Base-by-base conservation (phyloP, 2,113 vertebrate species). In the Egretta garzetta region DNA sequence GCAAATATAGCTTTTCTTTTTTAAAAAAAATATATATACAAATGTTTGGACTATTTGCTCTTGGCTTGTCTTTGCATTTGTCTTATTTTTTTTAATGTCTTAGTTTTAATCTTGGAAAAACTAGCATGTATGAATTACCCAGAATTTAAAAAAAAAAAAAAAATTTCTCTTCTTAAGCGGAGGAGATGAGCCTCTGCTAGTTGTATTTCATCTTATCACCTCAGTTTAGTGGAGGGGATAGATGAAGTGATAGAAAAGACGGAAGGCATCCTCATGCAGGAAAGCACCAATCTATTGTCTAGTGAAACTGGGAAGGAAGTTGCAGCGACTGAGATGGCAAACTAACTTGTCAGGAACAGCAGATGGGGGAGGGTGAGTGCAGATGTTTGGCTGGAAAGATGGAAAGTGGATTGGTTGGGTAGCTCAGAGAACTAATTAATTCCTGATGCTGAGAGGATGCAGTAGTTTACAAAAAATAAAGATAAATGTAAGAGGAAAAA, bases 321-420 rank as follows among this genome's bases (percentile, higher is more conserved):
- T 96, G 55, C 50, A 53, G 60, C 0, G 0, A 58, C 12, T 91
- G 89, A 77, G 64, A 28, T 66, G 76, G 67, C 91, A 88, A 95
- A 80, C 53, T 60, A 53, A n/a, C n/a, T n/a, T n/a, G 1, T 47
- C n/a, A 66, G 68, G 67, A 90, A 45, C 67, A 88, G 59, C 75
- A 88, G 63, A 59, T 83, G 67, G 55, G 37, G 67, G 47, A 92
- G 63, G 88, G 50, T 50, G 74, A 83, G 55, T 84, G 63, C 91
- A 96, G 91, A 72, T 93, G 81, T 87, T 96, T 90, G 87, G 70
- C 81, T 79, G 53, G 56, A 64, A 85, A 94, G 84, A 87, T 81
- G 56, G 68, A 71, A 85, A 81, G 72, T 72, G 27, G 37, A 39
- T 63, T 67, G 53, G 10, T 58, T 72, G 43, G 37, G n/a, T 62